Percentiles rank a stretch among this genome's conserved stretches.
phyloP scores from a whole-genome alignment of 2,888 invertebrate species.

The Drosophila atripex region DNA sequence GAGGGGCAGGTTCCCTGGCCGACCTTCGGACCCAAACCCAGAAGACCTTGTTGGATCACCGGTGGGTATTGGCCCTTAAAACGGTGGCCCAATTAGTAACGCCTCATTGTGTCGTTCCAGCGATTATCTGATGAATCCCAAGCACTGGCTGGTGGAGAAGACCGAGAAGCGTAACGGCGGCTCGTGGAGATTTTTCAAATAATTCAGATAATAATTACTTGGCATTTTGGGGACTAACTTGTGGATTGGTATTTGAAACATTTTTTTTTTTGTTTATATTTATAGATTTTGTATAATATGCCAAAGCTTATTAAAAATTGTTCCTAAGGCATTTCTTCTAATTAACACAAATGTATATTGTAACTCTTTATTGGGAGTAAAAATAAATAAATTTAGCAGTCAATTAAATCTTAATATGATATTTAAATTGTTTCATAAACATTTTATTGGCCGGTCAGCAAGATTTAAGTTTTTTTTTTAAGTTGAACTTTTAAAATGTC shows the following conservation, averaged over 20 bases:
- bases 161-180: slow-evolving; percentile 58
- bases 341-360: slow-evolving; percentile 13
- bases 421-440: neutral
- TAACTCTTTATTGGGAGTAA: neutral
- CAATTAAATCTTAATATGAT: neutral
- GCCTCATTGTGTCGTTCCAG: slow-evolving; percentile 78
- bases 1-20: slow-evolving; percentile 67
- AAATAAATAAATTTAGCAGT: neutral
- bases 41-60: slow-evolving; percentile 85
- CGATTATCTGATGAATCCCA: slow-evolving; percentile 86
- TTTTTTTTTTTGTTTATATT: neutral
- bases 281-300: slow-evolving; percentile 7
- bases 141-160: slow-evolving; percentile 86
- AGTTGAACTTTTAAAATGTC: neutral
- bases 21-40: slow-evolving; percentile 87
- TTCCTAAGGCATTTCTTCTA: slow-evolving; percentile 23
- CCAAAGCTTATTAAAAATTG: slow-evolving; percentile 11
- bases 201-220: neutral
- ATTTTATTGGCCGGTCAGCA: neutral
- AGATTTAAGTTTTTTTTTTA: neutral
- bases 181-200: slow-evolving; percentile 65
- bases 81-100: neutral
- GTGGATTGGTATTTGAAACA: slow-evolving; percentile 25
- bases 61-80: slow-evolving; percentile 80
- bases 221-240: neutral